Conservation (phyloP, 2,888 invertebrate genomes). For the Ophioninae sp. region DNA sequence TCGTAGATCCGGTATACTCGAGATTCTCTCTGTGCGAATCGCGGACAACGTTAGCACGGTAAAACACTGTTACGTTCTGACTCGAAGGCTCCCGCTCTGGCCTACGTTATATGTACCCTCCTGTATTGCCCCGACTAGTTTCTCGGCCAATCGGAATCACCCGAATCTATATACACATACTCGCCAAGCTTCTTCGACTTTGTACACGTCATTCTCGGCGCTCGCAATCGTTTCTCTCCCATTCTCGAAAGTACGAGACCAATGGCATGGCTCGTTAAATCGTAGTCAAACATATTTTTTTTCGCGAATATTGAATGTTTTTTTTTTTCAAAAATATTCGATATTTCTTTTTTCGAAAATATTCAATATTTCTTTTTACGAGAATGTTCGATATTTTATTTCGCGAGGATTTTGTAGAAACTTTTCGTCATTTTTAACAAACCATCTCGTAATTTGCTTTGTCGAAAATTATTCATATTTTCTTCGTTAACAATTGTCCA, state of each 20-base stretch:
- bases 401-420: too few relatives aligned
- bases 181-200: conserved; percentile 17
- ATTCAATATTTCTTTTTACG: too few relatives aligned
- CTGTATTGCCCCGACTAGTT: conserved; percentile 54
- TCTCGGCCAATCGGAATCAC: conserved; percentile 54
- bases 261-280: too few relatives aligned
- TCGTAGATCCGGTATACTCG: conserved; percentile 11
- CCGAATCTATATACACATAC: conserved; percentile 14
- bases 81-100: conserved; percentile 52
- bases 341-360: too few relatives aligned
- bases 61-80: conserved; percentile 64
- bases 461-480: too few relatives aligned
- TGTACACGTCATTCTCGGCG: conserved; percentile 32
- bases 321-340: not conserved
- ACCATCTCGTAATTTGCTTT: too few relatives aligned
- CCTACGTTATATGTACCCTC: conserved; percentile 63
- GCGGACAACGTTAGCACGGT: conserved; percentile 55
- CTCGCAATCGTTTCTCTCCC: not conserved
- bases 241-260: not conserved
- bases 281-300: not conserved
- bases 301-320: not conserved
- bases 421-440: too few relatives aligned
- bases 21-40: conserved; percentile 10
- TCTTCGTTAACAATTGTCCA: too few relatives aligned
- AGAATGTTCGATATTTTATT: too few relatives aligned